A percentile compares a stretch with the other conserved stretches of the same genome.
phyloP scores from a whole-genome alignment of 1,140 invertebrate species.

The Dendroctonus ponderosae region DNA sequence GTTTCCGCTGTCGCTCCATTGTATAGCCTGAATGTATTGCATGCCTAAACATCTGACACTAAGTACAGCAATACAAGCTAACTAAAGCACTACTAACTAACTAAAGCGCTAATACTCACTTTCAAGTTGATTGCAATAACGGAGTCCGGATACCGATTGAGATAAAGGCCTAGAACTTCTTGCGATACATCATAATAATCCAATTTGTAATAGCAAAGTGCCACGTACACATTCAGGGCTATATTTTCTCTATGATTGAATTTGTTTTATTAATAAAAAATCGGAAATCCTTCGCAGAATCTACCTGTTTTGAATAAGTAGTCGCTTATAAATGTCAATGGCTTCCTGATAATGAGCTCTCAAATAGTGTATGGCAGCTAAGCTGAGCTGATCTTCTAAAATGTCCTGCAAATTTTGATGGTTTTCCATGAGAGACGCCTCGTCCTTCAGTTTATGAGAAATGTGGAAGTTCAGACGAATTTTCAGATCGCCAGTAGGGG shows the following conservation, averaged over 20 bases:
- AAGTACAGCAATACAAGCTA: background rate
- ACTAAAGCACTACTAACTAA: no score
- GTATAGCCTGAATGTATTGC: conserved; percentile 69
- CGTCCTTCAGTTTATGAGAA: conserved; percentile 88
- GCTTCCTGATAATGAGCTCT: conserved; percentile 96
- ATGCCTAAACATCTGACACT: conserved; percentile 40
- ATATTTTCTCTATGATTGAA: conserved; percentile 73
- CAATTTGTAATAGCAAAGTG: conserved; percentile 96
- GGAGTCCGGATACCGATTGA: conserved; percentile 90
- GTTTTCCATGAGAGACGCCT: conserved; percentile 76
- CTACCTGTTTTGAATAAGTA: conserved; percentile 87
- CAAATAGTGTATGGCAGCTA: conserved; percentile 96
- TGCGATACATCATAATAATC: conserved; percentile 92
- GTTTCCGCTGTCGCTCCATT: conserved; percentile 92
- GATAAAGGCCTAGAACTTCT: conserved; percentile 91
- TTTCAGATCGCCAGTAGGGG: conserved; percentile 64
- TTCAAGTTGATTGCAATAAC: conserved; percentile 95
- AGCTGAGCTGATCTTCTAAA: conserved; percentile 90
- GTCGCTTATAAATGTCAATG: conserved; percentile 97
- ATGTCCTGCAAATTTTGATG: conserved; percentile 84
- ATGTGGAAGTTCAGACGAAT: conserved; percentile 89
- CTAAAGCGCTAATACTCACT: conserved; percentile 52
- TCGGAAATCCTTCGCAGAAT: background rate
- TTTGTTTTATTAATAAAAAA: background rate
- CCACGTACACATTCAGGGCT: conserved; percentile 96